Evolutionary conservation across 2,797 vertebrate species (phyloP), one percentile per base, ranked within the genome.

Genomic region (Falco berigora): DNA sequence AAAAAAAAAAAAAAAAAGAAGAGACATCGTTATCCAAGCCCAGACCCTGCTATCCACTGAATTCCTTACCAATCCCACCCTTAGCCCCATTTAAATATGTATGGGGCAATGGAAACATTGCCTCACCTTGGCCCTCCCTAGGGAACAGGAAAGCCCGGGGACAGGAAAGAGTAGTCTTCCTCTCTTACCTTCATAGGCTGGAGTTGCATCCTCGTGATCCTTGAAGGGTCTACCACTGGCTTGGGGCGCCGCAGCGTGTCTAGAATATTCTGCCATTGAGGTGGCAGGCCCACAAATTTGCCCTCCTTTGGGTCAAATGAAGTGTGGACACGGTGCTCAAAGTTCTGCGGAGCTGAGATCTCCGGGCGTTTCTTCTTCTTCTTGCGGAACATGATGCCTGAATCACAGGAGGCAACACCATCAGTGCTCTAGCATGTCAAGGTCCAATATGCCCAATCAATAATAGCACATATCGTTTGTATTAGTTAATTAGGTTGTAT

Each of bases 321-420:
- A 30, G 99, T 99, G 96, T 99, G 99, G 90, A 99, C 99, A 3
- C 99, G 99, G 95, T 99, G 99, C 97, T 99, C 99, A 50, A 99
- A 99, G 98, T 99, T 99, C 98, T 99, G 99, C 0, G 99, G 99
- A 76, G 98, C 98, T 0, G 99, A 99, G 97, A 99, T 99, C 97
- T 99, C 99, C 1, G 99, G 99, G 94, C 99, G 99, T 99, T 99
- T 99, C 99, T 99, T 99, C 98, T 99, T 99, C 98, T 99, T 99
- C 98, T 99, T 99, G 71, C 99, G 99, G 97, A 99, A 99, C 99
- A 99, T 99, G 96, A 73, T 98, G 94, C 86, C 97, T 98, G 87
- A 3, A 28, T 36, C 8, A n/a, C 72, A 86, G 85, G 72, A 40
- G 47, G 17, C 15, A 91, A 42, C 1, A 4, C 18, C 1, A 0